These are phyloP conservation scores for Prochilodus magdalenae DNA, from an alignment of 2,113 vertebrate genomes.

Conservation along the genomic window DNA sequence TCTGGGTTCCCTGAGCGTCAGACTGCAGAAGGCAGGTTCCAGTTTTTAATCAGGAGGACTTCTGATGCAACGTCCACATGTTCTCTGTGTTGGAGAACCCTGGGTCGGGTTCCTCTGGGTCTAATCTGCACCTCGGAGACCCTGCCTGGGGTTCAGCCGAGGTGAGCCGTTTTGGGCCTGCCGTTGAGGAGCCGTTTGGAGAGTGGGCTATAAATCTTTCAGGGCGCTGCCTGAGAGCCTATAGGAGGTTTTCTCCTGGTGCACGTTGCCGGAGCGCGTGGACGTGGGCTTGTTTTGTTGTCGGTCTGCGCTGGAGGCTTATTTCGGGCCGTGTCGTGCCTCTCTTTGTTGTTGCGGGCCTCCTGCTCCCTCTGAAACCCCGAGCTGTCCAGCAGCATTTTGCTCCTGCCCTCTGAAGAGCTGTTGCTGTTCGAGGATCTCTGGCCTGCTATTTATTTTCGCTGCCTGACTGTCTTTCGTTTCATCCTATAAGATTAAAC, in stretches of 20 bases:
- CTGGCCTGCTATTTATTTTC: slow-evolving; percentile 44
- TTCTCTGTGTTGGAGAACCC: slow-evolving; percentile 42
- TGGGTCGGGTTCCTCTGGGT: slow-evolving; percentile 46
- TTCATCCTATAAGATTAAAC: slow-evolving; percentile 50
- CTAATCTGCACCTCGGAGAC: slow-evolving; percentile 46
- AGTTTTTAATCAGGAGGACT: too few species aligned
- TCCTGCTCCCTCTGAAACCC: slow-evolving; percentile 34
- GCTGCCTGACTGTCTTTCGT: slow-evolving; percentile 46
- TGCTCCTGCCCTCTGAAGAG: slow-evolving; percentile 30
- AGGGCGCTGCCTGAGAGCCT: slow-evolving; percentile 65
- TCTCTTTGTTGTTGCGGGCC: slow-evolving; percentile 45
- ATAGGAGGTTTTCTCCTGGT: slow-evolving; percentile 54
- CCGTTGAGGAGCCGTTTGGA: slow-evolving; percentile 50
- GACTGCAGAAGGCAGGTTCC: too few species aligned
- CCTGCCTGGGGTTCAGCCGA: background rate
- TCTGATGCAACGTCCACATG: background rate
- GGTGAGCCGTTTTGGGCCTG: slow-evolving; percentile 45
- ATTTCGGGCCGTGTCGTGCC: slow-evolving; percentile 32
- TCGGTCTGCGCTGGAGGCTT: slow-evolving; percentile 31
- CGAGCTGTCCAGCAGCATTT: slow-evolving; percentile 36
- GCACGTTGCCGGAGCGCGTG: slow-evolving; percentile 28
- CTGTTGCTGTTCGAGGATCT: slow-evolving; percentile 34
- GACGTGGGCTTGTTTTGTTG: slow-evolving; percentile 44
- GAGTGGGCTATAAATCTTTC: slow-evolving; percentile 69
- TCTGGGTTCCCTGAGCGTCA: too few species aligned